Percentiles rank a stretch among this genome's conserved stretches.
phyloP scores from a whole-genome alignment of 2,888 invertebrate genomes.

The Notodromas monacha region DNA sequence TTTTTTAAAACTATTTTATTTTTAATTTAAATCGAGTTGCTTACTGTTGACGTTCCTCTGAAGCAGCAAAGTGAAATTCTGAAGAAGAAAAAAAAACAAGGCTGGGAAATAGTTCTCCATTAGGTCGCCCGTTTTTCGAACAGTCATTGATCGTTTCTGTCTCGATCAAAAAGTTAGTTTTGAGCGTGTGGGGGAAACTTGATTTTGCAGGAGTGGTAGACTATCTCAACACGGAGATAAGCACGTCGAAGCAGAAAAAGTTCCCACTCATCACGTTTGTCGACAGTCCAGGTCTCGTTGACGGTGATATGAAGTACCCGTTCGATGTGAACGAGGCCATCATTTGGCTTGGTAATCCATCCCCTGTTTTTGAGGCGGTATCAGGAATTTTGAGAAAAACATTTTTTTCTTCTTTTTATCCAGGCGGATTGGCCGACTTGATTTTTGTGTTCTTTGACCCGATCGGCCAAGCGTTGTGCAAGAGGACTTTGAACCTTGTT shows the following conservation, averaged over 20 bases:
- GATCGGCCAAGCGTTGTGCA: slow-evolving; percentile 24
- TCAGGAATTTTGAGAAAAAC: slow-evolving; percentile 12
- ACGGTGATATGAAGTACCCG: slow-evolving; percentile 26
- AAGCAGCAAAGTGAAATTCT: no score
- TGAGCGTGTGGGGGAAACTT: slow-evolving; percentile 1
- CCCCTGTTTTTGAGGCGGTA: no score
- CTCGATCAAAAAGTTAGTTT: slow-evolving; percentile 10
- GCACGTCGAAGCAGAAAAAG: slow-evolving; percentile 23
- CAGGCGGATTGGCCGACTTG: slow-evolving; percentile 19
- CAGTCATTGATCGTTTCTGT: not conserved
- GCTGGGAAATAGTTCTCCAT: slow-evolving; percentile 1
- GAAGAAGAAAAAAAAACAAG: no score
- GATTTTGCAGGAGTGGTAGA: slow-evolving; percentile 19
- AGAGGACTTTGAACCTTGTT: slow-evolving; percentile 22
- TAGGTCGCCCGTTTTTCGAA: slow-evolving; percentile 5
- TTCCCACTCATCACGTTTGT: slow-evolving; percentile 24
- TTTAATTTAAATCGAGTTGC: no score
- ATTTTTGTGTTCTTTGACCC: slow-evolving; percentile 26
- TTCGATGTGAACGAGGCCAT: slow-evolving; percentile 24
- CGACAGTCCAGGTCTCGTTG: slow-evolving; percentile 25
- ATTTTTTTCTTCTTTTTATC: slow-evolving; percentile 11
- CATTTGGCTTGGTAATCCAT: slow-evolving; percentile 19
- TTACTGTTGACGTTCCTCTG: no score
- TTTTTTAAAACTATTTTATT: no score
- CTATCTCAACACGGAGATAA: slow-evolving; percentile 22